Base-by-base conservation (phyloP, 2,113 vertebrate species). In the Gasterosteus aculeatus region DNA sequence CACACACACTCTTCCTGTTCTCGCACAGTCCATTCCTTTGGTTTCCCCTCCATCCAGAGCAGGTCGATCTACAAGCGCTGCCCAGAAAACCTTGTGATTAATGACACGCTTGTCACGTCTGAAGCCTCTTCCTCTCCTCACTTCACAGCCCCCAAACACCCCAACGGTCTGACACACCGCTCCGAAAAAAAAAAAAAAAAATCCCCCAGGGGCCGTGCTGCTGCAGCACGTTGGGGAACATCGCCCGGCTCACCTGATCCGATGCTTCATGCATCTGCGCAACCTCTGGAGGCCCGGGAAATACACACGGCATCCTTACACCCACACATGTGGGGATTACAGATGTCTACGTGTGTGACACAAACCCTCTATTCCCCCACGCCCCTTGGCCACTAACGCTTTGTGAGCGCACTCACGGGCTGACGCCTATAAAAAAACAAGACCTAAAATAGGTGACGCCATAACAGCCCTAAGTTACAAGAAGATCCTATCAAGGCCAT, bases 161-260 rank as follows among this genome's bases (percentile, higher is more conserved):
- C 56, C 79, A 87, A 72, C 58, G 63, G 87, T 86, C 77, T 82
- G 77, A 79, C 77, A 76, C 75, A 41, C 66, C 66, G 53, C 72
- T 80, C 56, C 19, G 19, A 49, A 49, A n/a, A 49, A 19, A 26
- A 26, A 26, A 26, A 1, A 26, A 26, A n/a, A 79, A 81, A 91
- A 77, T 88, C 87, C 91, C 91, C 78, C 39, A 5, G 75, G 92
- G 92, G 90, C 77, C 72, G 79, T 70, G 86, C 19, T 22, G 49
- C 47, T 90, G 84, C 80, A 87, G 87, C 81, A 79, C 87, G 72
- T 78, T 88, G 81, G 69, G 87, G 77, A 93, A 90, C 84, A 83
- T 85, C 49, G 70, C 62, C 77, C 80, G 75, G 71, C 89, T 89
- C 87, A 93, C 92, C 93, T 93, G 90, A 92, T 87, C 83, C 87